Base-by-base conservation (phyloP, 2,797 vertebrate species). In the Tiaroga cobitis region DNA sequence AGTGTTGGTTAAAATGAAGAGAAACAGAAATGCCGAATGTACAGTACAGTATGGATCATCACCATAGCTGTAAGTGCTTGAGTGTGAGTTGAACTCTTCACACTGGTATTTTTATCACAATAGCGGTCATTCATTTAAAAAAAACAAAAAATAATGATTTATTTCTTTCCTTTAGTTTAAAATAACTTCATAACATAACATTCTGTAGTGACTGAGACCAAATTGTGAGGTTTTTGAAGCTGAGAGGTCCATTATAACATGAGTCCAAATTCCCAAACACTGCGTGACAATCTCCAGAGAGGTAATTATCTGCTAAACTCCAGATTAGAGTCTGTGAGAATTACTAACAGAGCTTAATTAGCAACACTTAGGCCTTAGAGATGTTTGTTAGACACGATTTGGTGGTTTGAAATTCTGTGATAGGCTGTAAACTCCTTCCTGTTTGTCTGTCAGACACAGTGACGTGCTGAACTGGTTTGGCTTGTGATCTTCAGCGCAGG, bases 301-400 rank as follows among this genome's bases (percentile, higher is more conserved):
- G 18, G 21, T 54, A 61, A 85, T 85, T 80, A 85, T 85, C 83
- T 80, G 39, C 51, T 85, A 49, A 70, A 68, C 76, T 72, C 29
- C 75, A 69, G 83, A 59, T 78, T 65, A 85, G 76, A 56, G 43
- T 68, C 24, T 68, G 34, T 68, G n/a, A 79, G 65, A 84, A 70
- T 70, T 72, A 49, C 65, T 79, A 79, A 79, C 65, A 69, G 65
- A 49, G 67, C 54, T 63, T 85, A 63, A 85, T 79, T 70, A 63
- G 65, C 29, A 46, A 5, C 24, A 69, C 51, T 78, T 77, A 69
- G 61, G 5, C 11, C 13, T 24, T 37, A 8, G 18, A 84, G 43
- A 37, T 21, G 18, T 76, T 77, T 78, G n/a, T 56, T 69, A 32
- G n/a, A 24, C n/a, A 77, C 0, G 0, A 67, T 41, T 63, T 79